Evolutionary conservation across 1,140 invertebrate genomes (phyloP).

Genomic region (Drosophila orena): DNA sequence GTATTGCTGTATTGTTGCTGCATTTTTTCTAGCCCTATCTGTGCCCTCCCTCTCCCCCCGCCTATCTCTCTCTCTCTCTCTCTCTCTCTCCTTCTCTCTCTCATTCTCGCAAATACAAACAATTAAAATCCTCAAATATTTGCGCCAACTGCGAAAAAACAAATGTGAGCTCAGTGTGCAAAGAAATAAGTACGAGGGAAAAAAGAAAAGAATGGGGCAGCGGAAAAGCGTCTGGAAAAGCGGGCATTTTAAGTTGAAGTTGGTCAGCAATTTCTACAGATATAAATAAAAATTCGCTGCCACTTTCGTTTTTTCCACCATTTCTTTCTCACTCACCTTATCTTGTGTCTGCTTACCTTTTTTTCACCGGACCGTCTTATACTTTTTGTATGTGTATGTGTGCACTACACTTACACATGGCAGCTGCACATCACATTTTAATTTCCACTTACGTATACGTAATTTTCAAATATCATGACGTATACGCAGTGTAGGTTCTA

Average conservation of each 20-base stretch:
- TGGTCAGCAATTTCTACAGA: conserved; percentile 41
- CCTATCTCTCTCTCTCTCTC: neutral
- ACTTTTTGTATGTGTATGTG: too few species aligned
- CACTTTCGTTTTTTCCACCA: neutral
- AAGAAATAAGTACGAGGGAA: conserved; percentile 26
- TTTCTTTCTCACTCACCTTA: neutral
- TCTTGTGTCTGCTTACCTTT: neutral
- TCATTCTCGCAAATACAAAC: conserved; percentile 57
- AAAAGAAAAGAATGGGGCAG: neutral
- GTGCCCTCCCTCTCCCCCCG: too few species aligned
- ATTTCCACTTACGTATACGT: neutral
- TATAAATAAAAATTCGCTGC: conserved; percentile 25
- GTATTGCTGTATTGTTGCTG: conserved; percentile 33
- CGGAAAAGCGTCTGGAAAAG: conserved; percentile 4
- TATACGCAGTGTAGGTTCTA: neutral
- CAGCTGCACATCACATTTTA: neutral
- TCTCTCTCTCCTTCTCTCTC: too few species aligned
- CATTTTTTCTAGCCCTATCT: conserved; percentile 38
- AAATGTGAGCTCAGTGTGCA: conserved; percentile 44
- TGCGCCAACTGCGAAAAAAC: conserved; percentile 52
- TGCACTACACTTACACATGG: neutral
- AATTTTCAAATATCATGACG: neutral
- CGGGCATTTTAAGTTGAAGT: conserved; percentile 14
- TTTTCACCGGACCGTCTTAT: neutral
- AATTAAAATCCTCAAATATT: conserved; percentile 82